Evolutionary conservation across 2,797 vertebrate genomes (phyloP), one percentile per base, ranked within the genome.

Genomic region (Loriculus beryllinus): DNA sequence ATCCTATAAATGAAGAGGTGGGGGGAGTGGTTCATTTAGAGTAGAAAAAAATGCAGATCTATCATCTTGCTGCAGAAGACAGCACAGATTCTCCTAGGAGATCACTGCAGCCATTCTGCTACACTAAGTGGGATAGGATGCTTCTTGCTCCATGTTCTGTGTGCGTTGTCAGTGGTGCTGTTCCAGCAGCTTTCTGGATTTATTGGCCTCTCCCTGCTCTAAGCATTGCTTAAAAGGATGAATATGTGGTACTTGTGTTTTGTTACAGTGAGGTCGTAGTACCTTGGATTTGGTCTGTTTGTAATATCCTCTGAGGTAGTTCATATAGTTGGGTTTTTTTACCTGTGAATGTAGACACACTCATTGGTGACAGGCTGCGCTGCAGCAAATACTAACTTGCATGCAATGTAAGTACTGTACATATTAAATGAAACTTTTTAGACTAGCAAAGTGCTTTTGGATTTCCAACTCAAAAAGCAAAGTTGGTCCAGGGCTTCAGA

Each of bases 1-100:
- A 54, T 57, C 76, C 56, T 87, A 4, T 91, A 91, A 93, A 88
- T 49, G 62, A 67, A 68, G 42, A 87, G 77, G 60, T 77, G 76
- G 76, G 72, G 93, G 82, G 82, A 88, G 64, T 60, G 51, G 35
- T 40, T 94, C 47, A 39, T 59, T 86, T 89, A 77, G 49, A 93
- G 56, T 23, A 74, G 75, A 43, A 51, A 82, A 86, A 87, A 82
- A 13, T 62, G 54, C 59, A 78, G 49, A 17, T 81, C 21, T 92
- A 48, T 88, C 21, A 0, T 75, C 52, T 64, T 78, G 26, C 74
- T 81, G 77, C 88, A 86, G 80, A 86, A 91, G 37, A 49, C 2
- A 3, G 52, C 48, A 62, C 20, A 75, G 62, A 52, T 88, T 75
- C 62, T 51, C 69, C 42, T 69, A 59, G 75, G 84, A 79, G 25